Conservation (phyloP, 1,140 invertebrate genomes). For the Drosophila miranda region DNA sequence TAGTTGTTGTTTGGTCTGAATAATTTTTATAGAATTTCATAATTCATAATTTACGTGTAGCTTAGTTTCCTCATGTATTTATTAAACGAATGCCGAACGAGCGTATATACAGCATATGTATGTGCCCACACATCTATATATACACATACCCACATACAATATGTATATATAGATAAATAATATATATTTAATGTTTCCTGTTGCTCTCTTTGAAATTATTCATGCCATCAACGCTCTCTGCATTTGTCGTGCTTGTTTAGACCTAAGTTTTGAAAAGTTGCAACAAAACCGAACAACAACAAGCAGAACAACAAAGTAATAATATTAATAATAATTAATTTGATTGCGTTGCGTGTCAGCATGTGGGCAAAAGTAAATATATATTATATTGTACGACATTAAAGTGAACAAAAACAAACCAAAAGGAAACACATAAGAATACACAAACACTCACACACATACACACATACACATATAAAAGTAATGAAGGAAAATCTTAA, state of each 20-base stretch:
- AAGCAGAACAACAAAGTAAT: constrained; percentile 30
- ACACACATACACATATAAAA: constrained; percentile 31
- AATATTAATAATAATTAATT: constrained; percentile 47
- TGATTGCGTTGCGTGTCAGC: constrained; percentile 46
- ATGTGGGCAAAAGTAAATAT: constrained; percentile 53
- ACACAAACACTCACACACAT: constrained; percentile 28
- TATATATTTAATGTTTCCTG: constrained; percentile 75
- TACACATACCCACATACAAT: constrained; percentile 27
- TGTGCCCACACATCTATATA: constrained; percentile 29
- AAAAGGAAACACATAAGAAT: constrained; percentile 37
- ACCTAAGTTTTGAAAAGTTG: constrained; percentile 64
- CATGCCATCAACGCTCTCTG: constrained; percentile 73
- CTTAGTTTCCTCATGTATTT: constrained; percentile 74
- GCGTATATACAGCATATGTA: constrained; percentile 19
- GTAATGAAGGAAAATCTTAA: constrained; percentile 54
- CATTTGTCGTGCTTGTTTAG: constrained; percentile 75
- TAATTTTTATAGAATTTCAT: constrained; percentile 77
- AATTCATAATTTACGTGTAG: constrained; percentile 74
- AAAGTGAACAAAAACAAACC: constrained; percentile 45
- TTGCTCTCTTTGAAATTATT: constrained; percentile 75
- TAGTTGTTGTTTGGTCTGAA: constrained; percentile 77
- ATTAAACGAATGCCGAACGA: constrained; percentile 51
- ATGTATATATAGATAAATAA: constrained; percentile 54
- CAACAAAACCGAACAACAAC: constrained; percentile 42
- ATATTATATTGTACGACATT: constrained; percentile 35